phyloP scores from a whole-genome alignment of 2,113 vertebrate genomes.

The Aegithalos caudatus region DNA sequence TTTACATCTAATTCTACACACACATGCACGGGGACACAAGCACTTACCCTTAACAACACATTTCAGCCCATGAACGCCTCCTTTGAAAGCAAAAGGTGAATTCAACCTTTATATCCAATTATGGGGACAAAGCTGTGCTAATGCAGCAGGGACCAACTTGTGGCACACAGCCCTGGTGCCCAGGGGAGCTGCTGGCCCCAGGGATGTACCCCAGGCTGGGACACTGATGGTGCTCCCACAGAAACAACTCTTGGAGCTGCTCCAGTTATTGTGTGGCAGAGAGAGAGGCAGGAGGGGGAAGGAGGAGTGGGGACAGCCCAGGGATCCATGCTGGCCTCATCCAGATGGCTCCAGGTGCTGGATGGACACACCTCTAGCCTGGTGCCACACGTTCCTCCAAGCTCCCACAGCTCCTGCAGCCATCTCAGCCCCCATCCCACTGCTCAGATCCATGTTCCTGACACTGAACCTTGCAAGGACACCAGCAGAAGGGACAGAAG shows the following conservation, averaged over 20 bases:
- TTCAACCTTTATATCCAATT: conserved; percentile 71
- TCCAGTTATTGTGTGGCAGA: accelerated
- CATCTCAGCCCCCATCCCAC: neutral
- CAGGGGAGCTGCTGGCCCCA: neutral
- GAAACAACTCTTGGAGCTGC: neutral
- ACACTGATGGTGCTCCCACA: neutral
- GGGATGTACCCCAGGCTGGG: neutral
- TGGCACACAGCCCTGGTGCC: neutral
- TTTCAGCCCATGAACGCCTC: neutral
- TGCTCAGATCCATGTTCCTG: neutral
- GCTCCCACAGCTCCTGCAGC: neutral
- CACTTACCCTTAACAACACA: conserved; percentile 24
- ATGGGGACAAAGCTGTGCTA: neutral
- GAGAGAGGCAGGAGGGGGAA: neutral
- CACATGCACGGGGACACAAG: neutral
- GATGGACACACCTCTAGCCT: neutral
- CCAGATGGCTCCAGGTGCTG: neutral
- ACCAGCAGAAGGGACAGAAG: neutral
- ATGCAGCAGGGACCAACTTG: neutral
- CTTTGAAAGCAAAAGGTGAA: conserved; percentile 63
- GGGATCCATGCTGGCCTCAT: neutral
- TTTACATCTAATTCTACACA: conserved; percentile 71
- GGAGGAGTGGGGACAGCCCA: neutral
- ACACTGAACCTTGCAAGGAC: neutral
- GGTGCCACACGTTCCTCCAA: neutral